Percentiles rank a stretch among this genome's conserved stretches.
These are phyloP conservation scores for Xenopus petersii DNA, from an alignment of 2,797 vertebrate species.

Conservation along the genomic window DNA sequence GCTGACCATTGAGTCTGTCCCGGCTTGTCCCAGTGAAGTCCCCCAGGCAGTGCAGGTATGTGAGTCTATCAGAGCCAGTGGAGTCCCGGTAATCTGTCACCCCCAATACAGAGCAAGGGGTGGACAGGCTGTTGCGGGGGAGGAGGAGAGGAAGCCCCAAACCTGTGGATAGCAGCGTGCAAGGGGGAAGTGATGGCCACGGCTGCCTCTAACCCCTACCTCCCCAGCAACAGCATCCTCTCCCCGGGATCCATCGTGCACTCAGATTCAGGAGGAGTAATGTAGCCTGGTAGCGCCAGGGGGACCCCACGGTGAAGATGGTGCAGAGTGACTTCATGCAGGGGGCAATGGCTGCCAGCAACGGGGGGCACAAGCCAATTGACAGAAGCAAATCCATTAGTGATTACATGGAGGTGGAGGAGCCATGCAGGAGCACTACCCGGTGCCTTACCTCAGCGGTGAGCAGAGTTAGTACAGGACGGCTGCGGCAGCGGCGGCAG, in stretches of 20 bases:
- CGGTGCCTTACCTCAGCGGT: too few species aligned
- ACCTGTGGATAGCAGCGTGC: constrained; percentile 48
- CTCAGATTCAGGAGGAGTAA: constrained; percentile 87
- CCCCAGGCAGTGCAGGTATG: background rate
- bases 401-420: too few species aligned
- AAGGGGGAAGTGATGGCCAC: constrained; percentile 83
- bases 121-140: constrained; percentile 41
- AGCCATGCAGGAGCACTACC: too few species aligned
- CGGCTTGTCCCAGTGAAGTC: background rate
- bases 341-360: constrained; percentile 91
- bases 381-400: too few species aligned
- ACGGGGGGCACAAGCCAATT: constrained; percentile 86
- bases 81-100: too few species aligned
- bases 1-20: background rate
- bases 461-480: too few species aligned
- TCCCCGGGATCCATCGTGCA: constrained; percentile 91
- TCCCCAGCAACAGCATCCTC: constrained; percentile 85
- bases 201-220: constrained; percentile 94
- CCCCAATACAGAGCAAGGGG: constrained; percentile 18
- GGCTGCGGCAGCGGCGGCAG: too few species aligned
- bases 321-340: constrained; percentile 97
- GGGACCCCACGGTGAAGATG: constrained; percentile 91
- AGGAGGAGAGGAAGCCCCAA: constrained; percentile 34
- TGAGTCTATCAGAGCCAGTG: background rate
- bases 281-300: constrained; percentile 89